Evolutionary conservation across 1,140 invertebrate species (phyloP), one percentile per base, ranked within the genome.

Genomic region (Scylla paramamosain): DNA sequence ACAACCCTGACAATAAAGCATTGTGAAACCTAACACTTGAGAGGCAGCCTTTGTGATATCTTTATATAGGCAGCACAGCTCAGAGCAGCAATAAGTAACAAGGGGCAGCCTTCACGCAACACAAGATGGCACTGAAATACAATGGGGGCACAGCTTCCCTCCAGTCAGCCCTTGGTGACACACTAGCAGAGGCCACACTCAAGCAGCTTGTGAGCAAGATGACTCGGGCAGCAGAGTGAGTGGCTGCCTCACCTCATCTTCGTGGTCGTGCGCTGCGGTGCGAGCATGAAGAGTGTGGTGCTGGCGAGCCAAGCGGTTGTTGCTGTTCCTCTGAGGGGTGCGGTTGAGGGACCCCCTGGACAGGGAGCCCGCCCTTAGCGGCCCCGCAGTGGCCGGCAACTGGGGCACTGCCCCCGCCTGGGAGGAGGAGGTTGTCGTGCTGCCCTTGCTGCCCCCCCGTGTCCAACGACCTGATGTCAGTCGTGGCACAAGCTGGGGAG

Each of bases 261-360:
- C 95, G 86, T 96, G 95, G 95, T 96, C 95, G 93, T 90, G 95
- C 46, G 91, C 91, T 94, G 95, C 83, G 87, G 93, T 94, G 91
- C 93, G 95, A 67, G 93, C 87, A 59, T 95, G 94, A 59, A 95
- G 94, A 45, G 91, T 95, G 94, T 95, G 94, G 94, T 95, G 95
- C 59, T 83, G 95, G 59, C 93, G 93, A 90, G 93, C 93, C 67
- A 94, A 93, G 29, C 93, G 95, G 86, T 83, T 77, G 93, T 91
- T 94, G 88, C 93, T 93, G 93, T 92, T 96, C 95, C 93, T 94
- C 93, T 94, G 95, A 45, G 95, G 93, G 86, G 93, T 96, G 59
- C 95, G 93, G 84, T 88, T 86, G 91, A 94, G 95, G 14, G 95
- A 96, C 16, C 90, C 95, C 45, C 93, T 84, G 39, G 93, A 91